These are phyloP conservation scores for Panthera uncia DNA, from an alignment of 2,113 vertebrate species.

Conservation along the genomic window DNA sequence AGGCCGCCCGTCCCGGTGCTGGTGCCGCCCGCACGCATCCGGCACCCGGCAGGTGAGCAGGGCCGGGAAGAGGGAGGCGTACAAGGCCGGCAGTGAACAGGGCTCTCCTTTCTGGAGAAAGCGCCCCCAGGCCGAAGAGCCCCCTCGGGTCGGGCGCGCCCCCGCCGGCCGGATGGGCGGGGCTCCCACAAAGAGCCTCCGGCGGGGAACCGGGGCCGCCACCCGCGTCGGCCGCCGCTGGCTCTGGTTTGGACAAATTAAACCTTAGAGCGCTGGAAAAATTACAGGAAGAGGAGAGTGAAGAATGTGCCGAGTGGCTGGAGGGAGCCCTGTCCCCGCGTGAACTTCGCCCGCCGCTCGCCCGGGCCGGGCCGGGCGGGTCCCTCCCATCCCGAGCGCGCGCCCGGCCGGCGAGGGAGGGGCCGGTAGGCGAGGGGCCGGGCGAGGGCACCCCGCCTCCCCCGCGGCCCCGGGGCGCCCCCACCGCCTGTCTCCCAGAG, in stretches of 20 bases:
- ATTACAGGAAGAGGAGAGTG: slow-evolving; percentile 75
- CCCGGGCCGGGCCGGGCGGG: slow-evolving; percentile 32
- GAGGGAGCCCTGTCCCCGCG: slow-evolving; percentile 71
- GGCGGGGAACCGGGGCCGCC: slow-evolving; percentile 17
- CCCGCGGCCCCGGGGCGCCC: neutral
- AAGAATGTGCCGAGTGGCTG: slow-evolving; percentile 60
- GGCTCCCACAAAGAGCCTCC: slow-evolving; percentile 53
- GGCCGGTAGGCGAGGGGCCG: neutral
- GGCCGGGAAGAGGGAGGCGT: too few relatives aligned
- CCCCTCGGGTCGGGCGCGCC: neutral
- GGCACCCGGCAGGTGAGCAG: neutral
- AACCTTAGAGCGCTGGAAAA: slow-evolving; percentile 70
- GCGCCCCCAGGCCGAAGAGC: neutral
- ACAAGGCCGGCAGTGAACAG: fast-evolving
- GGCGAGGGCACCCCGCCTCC: neutral
- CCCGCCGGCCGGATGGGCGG: slow-evolving; percentile 66
- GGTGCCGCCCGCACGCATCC: neutral
- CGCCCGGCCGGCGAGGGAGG: neutral
- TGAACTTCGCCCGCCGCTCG: slow-evolving; percentile 78
- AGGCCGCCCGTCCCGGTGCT: neutral
- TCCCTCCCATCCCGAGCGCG: slow-evolving; percentile 58
- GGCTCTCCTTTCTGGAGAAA: neutral
- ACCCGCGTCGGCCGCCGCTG: neutral
- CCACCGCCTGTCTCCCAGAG: neutral
- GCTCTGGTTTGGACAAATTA: slow-evolving; percentile 62